Percentiles rank a stretch among this genome's conserved stretches.
phyloP scores from a whole-genome alignment of 1,140 invertebrate genomes.

The Achatina immaculata region DNA sequence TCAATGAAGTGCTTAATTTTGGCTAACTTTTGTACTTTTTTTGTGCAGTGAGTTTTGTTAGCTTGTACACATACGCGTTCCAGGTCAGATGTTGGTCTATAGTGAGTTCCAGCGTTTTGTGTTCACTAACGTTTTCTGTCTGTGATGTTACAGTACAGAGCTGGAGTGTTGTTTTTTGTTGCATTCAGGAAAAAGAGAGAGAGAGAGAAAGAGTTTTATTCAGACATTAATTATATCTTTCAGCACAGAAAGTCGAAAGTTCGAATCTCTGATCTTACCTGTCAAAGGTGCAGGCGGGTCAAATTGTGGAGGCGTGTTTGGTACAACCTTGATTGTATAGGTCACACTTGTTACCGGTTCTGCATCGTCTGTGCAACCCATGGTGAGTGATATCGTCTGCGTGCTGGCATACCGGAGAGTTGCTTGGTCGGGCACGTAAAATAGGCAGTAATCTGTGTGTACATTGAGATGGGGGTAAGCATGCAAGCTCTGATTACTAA shows the following conservation, averaged over 20 bases:
- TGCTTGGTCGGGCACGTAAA: not conserved
- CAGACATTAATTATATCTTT: not conserved
- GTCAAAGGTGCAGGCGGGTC: not conserved
- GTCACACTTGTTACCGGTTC: not conserved
- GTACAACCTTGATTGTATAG: not conserved
- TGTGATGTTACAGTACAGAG: not conserved
- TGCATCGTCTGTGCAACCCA: conserved; percentile 10
- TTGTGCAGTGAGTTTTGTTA: too few species aligned
- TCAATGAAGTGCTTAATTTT: too few species aligned
- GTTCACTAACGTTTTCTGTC: not conserved
- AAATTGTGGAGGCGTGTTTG: conserved; percentile 20
- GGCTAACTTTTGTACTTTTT: too few species aligned
- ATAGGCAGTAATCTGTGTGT: conserved; percentile 10
- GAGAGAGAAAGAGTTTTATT: not conserved
- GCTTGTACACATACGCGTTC: too few species aligned
- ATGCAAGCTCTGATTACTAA: not conserved
- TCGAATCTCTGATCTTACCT: not conserved
- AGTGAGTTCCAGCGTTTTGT: not conserved
- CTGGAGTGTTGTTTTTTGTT: not conserved
- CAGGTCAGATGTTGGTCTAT: not conserved
- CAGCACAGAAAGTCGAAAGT: not conserved
- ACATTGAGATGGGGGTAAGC: not conserved
- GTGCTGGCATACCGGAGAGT: not conserved
- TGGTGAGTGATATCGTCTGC: not conserved
- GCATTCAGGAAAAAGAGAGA: not conserved